Percentiles rank a stretch among this genome's conserved stretches.
These are phyloP conservation scores for Metaphire vulgaris DNA, from an alignment of 1,140 invertebrate species.

Conservation along the genomic window DNA sequence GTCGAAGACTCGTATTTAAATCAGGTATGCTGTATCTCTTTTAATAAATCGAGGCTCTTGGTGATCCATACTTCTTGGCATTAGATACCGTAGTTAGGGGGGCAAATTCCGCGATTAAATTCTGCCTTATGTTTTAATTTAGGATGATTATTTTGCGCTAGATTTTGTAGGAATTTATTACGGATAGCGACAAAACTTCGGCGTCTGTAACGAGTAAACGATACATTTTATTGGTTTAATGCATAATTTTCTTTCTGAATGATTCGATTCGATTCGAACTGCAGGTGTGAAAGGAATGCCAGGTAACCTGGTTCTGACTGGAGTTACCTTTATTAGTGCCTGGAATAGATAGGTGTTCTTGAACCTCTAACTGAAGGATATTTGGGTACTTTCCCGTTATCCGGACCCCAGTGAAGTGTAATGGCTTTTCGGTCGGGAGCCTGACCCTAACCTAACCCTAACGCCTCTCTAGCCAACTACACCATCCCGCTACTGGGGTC, in stretches of 20 bases:
- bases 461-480: too few species aligned
- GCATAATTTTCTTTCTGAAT: neutral
- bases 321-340: too few species aligned
- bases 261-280: neutral
- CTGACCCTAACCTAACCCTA: too few species aligned
- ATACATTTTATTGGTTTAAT: neutral
- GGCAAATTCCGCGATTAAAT: neutral
- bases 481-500: too few species aligned
- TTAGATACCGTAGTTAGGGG: neutral
- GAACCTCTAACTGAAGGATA: too few species aligned
- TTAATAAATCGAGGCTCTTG: too few species aligned
- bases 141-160: neutral
- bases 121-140: neutral
- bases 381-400: too few species aligned
- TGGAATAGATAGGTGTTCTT: too few species aligned
- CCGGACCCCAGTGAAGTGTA: too few species aligned
- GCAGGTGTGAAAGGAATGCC: neutral
- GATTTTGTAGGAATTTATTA: neutral
- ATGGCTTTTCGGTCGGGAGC: too few species aligned
- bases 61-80: neutral
- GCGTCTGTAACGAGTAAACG: neutral
- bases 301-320: too few species aligned
- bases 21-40: too few species aligned
- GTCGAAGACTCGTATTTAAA: neutral
- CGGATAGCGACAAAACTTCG: neutral